phyloP scores from a whole-genome alignment of 2,888 invertebrate species.

The Kuschelorhynchus macadamiae region DNA sequence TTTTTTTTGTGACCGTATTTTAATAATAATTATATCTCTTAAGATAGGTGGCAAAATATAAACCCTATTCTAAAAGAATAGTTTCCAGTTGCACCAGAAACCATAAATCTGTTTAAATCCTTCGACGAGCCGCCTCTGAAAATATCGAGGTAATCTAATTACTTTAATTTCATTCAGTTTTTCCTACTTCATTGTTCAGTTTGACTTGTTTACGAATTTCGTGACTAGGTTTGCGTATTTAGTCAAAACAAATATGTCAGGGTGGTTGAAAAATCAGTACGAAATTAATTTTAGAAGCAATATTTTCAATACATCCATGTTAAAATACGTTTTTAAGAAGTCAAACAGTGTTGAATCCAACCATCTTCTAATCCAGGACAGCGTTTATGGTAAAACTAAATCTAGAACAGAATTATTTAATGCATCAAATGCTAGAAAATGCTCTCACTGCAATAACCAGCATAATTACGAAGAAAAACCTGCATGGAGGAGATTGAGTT shows the following conservation, averaged over 20 bases:
- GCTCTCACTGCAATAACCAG: slow-evolving; percentile 7
- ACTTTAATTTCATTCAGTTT: slow-evolving; percentile 18
- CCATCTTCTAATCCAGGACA: slow-evolving; percentile 46
- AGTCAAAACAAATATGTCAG: slow-evolving; percentile 48
- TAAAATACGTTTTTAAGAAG: slow-evolving; percentile 52
- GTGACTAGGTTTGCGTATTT: slow-evolving; percentile 16
- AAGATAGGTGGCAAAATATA: no score
- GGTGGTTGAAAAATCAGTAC: slow-evolving; percentile 57
- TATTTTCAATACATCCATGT: slow-evolving; percentile 47
- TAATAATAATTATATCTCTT: no score
- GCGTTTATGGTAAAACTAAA: slow-evolving; percentile 11
- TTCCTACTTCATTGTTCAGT: slow-evolving; percentile 11
- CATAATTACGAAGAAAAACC: slow-evolving; percentile 41
- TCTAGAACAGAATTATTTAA: not conserved
- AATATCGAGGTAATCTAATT: slow-evolving; percentile 44
- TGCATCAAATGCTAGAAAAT: slow-evolving; percentile 1
- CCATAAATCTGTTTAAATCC: no score
- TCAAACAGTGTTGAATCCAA: slow-evolving; percentile 28
- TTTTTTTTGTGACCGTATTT: no score
- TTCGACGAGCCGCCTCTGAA: no score
- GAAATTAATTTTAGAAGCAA: slow-evolving; percentile 53
- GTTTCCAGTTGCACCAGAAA: no score
- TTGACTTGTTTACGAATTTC: slow-evolving; percentile 14
- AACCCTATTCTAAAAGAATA: no score
- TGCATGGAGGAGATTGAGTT: slow-evolving; percentile 57